A percentile compares a stretch with the other conserved stretches of the same genome.
Evolutionary conservation across 37 sponge, comb jelly and placozoan genomes (phyloP).

Genomic region (Bolinopsis microptera): DNA sequence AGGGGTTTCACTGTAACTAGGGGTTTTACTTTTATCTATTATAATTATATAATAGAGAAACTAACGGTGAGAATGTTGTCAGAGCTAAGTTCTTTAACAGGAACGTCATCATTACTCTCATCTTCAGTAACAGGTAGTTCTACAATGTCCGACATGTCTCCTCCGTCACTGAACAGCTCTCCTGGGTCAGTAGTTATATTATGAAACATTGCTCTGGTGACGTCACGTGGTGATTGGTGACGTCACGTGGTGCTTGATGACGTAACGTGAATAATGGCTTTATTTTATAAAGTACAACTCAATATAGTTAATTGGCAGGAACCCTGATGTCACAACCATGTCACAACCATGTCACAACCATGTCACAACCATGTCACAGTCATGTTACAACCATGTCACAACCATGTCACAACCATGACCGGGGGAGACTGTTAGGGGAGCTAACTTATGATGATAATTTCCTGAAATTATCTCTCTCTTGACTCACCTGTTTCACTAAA

Average conservation of each 20-base stretch:
- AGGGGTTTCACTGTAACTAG: too few relatives aligned
- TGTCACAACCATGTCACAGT: not conserved
- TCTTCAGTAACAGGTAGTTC: slow-evolving; percentile 26
- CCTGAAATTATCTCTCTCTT: too few relatives aligned
- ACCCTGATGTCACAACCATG: too few relatives aligned
- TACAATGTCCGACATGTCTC: not conserved
- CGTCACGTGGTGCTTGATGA: not conserved
- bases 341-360: not conserved
- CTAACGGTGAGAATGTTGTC: not conserved
- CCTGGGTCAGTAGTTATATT: too few relatives aligned
- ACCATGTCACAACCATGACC: not conserved
- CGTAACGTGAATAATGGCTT: not conserved
- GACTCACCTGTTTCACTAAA: slow-evolving; percentile 20
- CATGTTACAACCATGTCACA: not conserved
- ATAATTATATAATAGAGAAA: too few relatives aligned
- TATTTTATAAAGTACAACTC: not conserved
- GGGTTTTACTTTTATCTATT: too few relatives aligned
- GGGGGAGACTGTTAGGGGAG: too few relatives aligned
- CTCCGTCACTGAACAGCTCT: slow-evolving; percentile 30
- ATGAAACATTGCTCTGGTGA: not conserved
- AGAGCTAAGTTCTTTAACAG: not conserved
- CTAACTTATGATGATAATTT: too few relatives aligned
- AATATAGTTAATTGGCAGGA: too few relatives aligned
- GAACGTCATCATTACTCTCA: not conserved
- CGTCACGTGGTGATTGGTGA: not conserved